phyloP scores from a whole-genome alignment of 2,888 invertebrate genomes.

The Ashinkailepas kermadecensis region DNA sequence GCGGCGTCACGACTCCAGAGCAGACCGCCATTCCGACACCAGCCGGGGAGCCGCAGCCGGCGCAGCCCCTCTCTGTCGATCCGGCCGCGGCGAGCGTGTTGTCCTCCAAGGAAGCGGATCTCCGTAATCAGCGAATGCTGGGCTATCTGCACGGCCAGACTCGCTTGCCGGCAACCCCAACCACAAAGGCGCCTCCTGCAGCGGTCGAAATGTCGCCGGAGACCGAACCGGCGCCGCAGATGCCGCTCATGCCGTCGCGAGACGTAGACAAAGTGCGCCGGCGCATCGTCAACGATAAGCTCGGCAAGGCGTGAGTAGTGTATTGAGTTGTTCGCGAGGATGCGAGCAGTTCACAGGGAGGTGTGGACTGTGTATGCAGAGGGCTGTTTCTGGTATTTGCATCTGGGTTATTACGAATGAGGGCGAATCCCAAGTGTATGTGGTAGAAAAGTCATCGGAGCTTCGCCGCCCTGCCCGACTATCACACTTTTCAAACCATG shows the following conservation, averaged over 20 bases:
- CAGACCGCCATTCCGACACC: neutral
- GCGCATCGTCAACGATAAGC: neutral
- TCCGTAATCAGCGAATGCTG: neutral
- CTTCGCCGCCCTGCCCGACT: too few relatives aligned
- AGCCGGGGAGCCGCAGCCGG: neutral
- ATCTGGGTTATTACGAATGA: too few relatives aligned
- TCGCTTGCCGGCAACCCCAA: neutral
- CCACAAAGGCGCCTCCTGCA: neutral
- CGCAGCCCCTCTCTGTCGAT: neutral
- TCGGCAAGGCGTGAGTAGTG: neutral
- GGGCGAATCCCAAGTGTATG: too few relatives aligned
- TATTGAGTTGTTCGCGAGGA: too few relatives aligned
- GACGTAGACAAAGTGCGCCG: neutral
- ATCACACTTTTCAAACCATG: too few relatives aligned
- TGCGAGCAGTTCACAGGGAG: too few relatives aligned
- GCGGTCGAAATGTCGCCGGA: neutral
- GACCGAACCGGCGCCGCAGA: neutral
- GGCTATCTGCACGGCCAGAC: neutral
- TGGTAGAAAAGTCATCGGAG: too few relatives aligned
- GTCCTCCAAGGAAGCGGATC: neutral
- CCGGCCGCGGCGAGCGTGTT: neutral
- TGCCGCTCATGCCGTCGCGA: neutral
- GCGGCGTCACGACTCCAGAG: neutral
- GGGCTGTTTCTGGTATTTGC: too few relatives aligned
- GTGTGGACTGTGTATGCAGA: too few relatives aligned